Base-by-base conservation (phyloP, 2,888 invertebrate species). In the Mythimna ferrago region DNA sequence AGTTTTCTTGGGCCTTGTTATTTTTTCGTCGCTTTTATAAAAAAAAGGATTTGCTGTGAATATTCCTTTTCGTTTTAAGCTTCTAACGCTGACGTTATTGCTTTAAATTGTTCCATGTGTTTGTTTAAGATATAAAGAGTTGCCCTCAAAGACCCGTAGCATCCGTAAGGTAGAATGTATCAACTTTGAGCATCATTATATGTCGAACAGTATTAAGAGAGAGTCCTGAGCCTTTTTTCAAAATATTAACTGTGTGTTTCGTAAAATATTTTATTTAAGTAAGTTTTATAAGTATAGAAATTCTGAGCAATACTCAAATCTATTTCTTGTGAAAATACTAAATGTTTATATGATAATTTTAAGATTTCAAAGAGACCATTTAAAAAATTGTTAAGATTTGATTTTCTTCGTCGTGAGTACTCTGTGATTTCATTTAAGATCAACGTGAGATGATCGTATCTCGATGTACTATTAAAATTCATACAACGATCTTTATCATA, bases 281-380 rank as follows among this genome's bases (percentile, higher is more conserved):
- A 87, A 89, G 81, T 88, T 86, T 89, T 85, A 83, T 90, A 91
- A 88, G 88, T 90, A 89, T 91, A 92, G 84, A 90, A 90, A 90
- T 86, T 89, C 82, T 92, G 94, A 95, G 95, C 94, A 95, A 95
- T 95, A 95, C 90, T 89, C 86, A 86, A 73, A 68, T 70, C 75
- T 85, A 73, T 73, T 83, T 78, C 73, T 82, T 72, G 76, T 83
- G 83, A 72, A 65, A 54, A 83, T 76, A 85, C n/a, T 81, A 72
- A 78, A 79, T 80, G 70, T 86, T 71, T 73, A 53, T 70, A 73
- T 73, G 51, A 81, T 86, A 86, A 71, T 78, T 86, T 80, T 84
- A 81, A 82, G 81, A 76, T 68, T 76, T 76, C 53, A 65, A 80
- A 71, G 63, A 63, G 72, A 73, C 69, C 66, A 82, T 80, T 79